Conservation (phyloP, 2,888 invertebrate species). For the Spisula solida region DNA sequence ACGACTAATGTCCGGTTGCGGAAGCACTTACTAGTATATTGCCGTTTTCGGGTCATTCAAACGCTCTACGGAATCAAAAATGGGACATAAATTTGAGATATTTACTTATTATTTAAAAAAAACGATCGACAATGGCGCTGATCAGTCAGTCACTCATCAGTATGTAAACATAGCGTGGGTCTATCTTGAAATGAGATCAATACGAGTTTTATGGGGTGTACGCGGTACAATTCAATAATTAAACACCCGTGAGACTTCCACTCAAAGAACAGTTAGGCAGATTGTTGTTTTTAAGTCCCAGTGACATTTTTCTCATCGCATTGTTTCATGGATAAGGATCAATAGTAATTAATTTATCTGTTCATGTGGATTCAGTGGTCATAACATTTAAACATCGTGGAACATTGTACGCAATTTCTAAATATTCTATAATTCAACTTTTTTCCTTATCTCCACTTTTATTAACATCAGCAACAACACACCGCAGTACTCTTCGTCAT, state of each 20-base stretch:
- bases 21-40: background rate
- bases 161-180: constrained; percentile 27
- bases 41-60: background rate
- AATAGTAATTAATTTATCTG: constrained; percentile 22
- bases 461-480: background rate
- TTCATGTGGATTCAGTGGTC: background rate
- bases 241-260: constrained; percentile 18
- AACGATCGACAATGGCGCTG: background rate
- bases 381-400: background rate
- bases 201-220: constrained; percentile 16
- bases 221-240: constrained; percentile 27
- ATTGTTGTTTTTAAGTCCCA: constrained; percentile 11
- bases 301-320: constrained; percentile 21
- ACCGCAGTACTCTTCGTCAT: background rate
- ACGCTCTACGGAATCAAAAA: background rate
- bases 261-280: constrained; percentile 12
- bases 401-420: background rate
- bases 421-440: background rate
- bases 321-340: constrained; percentile 14
- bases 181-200: constrained; percentile 26
- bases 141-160: background rate
- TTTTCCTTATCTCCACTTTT: background rate
- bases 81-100: background rate
- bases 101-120: background rate
- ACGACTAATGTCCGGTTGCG: background rate